These are phyloP conservation scores for Cetoscarus ocellatus DNA, from an alignment of 2,797 vertebrate species.

Conservation along the genomic window DNA sequence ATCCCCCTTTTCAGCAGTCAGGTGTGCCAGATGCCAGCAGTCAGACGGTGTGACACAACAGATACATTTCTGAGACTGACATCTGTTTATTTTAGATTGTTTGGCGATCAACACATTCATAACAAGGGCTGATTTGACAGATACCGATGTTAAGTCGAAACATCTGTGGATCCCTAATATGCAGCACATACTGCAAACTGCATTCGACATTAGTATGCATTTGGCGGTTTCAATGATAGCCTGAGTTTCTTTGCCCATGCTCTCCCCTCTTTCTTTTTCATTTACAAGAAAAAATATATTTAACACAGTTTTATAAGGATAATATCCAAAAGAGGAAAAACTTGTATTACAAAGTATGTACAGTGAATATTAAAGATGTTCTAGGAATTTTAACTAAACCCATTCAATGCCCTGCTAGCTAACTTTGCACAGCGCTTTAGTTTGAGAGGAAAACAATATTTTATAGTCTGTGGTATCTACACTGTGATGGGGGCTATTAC, in stretches of 20 bases:
- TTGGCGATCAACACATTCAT: too few relatives aligned
- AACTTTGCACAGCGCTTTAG: slow-evolving; percentile 78
- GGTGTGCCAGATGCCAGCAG: too few relatives aligned
- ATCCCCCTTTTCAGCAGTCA: too few relatives aligned
- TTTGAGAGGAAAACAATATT: slow-evolving; percentile 67
- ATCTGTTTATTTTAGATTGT: too few relatives aligned
- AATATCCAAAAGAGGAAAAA: slow-evolving; percentile 58
- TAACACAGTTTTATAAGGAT: slow-evolving; percentile 73
- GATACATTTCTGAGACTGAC: too few relatives aligned
- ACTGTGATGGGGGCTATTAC: slow-evolving; percentile 76
- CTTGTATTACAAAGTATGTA: slow-evolving; percentile 74
- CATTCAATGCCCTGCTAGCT: slow-evolving; percentile 71
- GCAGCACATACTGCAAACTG: too few relatives aligned
- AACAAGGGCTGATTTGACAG: too few relatives aligned
- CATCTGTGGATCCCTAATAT: too few relatives aligned
- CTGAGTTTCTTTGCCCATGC: slow-evolving; percentile 48
- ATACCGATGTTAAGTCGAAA: too few relatives aligned
- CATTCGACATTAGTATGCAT: too few relatives aligned
- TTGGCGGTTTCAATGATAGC: neutral
- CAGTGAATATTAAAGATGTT: slow-evolving; percentile 73
- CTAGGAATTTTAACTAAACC: slow-evolving; percentile 64
- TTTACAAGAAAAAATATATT: slow-evolving; percentile 62
- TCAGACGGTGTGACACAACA: too few relatives aligned
- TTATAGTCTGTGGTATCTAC: slow-evolving; percentile 76
- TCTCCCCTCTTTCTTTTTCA: slow-evolving; percentile 54